Evolutionary conservation across 2,888 invertebrate species (phyloP), one percentile per base, ranked within the genome.

Genomic region (Lithophane ornitopus): DNA sequence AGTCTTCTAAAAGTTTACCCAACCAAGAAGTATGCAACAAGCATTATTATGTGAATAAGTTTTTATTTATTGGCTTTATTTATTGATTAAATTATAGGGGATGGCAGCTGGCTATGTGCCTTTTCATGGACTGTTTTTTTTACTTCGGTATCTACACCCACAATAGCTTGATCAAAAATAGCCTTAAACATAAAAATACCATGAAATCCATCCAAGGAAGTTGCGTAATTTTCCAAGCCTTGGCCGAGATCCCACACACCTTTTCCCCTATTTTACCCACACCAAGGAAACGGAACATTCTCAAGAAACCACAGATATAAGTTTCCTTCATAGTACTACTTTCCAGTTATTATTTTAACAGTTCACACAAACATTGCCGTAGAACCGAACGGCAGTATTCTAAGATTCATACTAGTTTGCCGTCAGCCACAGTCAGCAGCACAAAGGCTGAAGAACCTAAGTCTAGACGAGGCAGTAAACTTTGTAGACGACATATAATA

Each of bases 391-490:
- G 39, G n/a, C 52, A 34, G 39, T 41, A 28, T 52, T 81, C 49
- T 63, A 81, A 74, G 62, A 70, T 78, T 59, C 56, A 67, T 49
- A 56, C 34, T 19, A 11, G 54, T 72, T 67, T 66, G 65, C 71
- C 44, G 52, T 41, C 58, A 61, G 61, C 65, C n/a, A 34, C 9
- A 66, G 67, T 26, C 19, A 56, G 26, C 28, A 54, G 14, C 14
- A 82, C 82, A 82, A 82, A 70, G 46, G 75, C 74, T 65, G 46
- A 65, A 68, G 65, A 44, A 78, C 56, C 44, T 2, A 11, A 61
- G 82, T 82, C 81, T 82, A 82, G 82, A 81, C 81, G 44, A 54
- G 28, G 39, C 28, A 54, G 34, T 82, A 79, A 82, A 82, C 75
- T 82, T 82, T 26, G 70, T 49, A 82, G 71, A 79, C 82, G 68